Conservation (phyloP, 2,888 invertebrate genomes). For the Ichneumoninae sp. region DNA sequence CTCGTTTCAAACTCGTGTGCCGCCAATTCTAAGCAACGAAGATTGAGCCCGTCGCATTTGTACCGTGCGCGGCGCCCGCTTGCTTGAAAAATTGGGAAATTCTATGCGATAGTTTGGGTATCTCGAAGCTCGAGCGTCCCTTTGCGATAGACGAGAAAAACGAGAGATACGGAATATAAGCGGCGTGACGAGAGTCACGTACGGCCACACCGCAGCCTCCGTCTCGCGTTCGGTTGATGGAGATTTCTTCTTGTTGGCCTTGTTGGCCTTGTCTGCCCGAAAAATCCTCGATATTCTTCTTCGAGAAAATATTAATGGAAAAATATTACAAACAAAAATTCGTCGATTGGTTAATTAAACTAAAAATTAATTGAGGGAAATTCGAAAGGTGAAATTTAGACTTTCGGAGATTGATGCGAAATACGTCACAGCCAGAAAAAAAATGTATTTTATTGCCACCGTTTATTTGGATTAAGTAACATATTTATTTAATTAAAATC, state of each 20-base stretch:
- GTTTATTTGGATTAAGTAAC: too few relatives aligned
- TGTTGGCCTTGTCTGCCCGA: too few relatives aligned
- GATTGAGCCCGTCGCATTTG: constrained; percentile 16
- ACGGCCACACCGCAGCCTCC: constrained; percentile 43
- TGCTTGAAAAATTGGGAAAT: not conserved
- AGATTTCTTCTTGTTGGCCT: too few relatives aligned
- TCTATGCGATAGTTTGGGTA: not conserved
- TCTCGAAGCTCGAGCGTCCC: not conserved
- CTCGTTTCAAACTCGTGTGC: not conserved
- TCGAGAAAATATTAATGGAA: not conserved
- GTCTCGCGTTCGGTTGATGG: constrained; percentile 7
- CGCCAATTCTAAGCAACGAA: not conserved
- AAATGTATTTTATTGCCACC: too few relatives aligned
- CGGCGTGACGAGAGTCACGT: constrained; percentile 59
- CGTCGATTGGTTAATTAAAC: too few relatives aligned
- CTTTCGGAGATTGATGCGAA: too few relatives aligned
- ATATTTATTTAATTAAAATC: too few relatives aligned
- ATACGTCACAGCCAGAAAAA: too few relatives aligned
- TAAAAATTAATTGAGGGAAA: too few relatives aligned
- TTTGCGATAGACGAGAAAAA: not conserved
- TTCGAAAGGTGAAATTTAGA: too few relatives aligned
- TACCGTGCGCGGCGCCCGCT: not conserved
- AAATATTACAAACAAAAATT: not conserved
- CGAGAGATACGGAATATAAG: constrained; percentile 30
- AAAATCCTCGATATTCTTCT: not conserved